Evolutionary conservation across 1,140 invertebrate species (phyloP).

Genomic region (Drosophila athabasca): DNA sequence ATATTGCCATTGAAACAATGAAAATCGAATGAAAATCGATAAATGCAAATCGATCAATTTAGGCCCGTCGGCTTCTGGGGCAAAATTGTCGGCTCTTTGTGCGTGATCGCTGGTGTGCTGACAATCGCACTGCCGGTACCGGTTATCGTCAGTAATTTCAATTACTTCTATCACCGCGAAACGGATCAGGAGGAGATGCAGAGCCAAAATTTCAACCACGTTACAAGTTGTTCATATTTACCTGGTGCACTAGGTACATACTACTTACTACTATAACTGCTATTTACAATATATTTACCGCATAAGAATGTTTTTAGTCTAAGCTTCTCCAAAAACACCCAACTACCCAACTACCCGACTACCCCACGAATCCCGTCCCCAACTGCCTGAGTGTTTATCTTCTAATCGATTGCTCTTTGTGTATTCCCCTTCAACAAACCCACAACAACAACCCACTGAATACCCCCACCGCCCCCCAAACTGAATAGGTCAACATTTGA

Average conservation of each 20-base stretch:
- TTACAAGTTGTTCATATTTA: slow-evolving; percentile 97
- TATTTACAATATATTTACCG: slow-evolving; percentile 19
- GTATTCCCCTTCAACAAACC: too few relatives aligned
- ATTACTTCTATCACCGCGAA: slow-evolving; percentile 99
- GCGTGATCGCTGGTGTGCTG: slow-evolving; percentile 99
- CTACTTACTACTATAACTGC: slow-evolving; percentile 37
- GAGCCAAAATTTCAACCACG: slow-evolving; percentile 98
- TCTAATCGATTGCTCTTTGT: slow-evolving; percentile 44
- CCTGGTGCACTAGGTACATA: slow-evolving; percentile 93
- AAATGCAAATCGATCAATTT: slow-evolving; percentile 75
- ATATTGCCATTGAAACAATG: slow-evolving; percentile 58
- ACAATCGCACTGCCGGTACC: slow-evolving; percentile 99
- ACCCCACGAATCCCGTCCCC: slow-evolving; percentile 27
- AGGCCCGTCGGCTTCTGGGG: slow-evolving; percentile 99
- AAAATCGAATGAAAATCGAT: slow-evolving; percentile 40
- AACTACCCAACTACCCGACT: neutral
- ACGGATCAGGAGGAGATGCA: slow-evolving; percentile 99
- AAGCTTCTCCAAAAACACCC: slow-evolving; percentile 7
- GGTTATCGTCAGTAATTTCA: slow-evolving; percentile 99
- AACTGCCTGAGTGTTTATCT: slow-evolving; percentile 2
- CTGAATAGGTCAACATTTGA: slow-evolving; percentile 91
- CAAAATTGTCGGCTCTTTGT: slow-evolving; percentile 98
- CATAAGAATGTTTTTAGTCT: neutral
- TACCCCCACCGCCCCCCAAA: slow-evolving; percentile 8
- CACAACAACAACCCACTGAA: too few relatives aligned